Base-by-base conservation (phyloP, 2,888 invertebrate species). In the Diaphora mendica region DNA sequence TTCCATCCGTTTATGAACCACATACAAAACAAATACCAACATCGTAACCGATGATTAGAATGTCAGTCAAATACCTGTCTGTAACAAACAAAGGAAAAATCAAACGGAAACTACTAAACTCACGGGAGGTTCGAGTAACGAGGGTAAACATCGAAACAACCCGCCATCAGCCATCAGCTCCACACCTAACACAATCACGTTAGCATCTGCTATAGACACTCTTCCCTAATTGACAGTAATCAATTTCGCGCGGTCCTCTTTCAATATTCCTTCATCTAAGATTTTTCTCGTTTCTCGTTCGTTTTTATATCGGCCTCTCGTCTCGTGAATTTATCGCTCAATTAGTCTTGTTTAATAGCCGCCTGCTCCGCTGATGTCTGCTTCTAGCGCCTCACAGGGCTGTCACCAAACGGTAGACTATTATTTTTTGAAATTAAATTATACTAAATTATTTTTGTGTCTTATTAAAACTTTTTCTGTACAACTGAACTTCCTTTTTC, bases 291-390 rank as follows among this genome's bases (percentile, higher is more conserved):
- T 86, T 88, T 87, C 89, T 90, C 92, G 89, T 89, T 88, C 92
- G 92, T 94, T 94, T 94, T 94, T 94, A 93, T 92, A 91, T 92
- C 93, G 93, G 90, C 90, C 84, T 91, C 93, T 91, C 93, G 93
- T 92, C 94, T 93, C 91, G 90, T 92, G 94, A 94, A 96, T 96
- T 96, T 96, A 96, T 96, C 95, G 96, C 96, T 96, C 96, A 96
- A 96, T 96, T 96, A 96, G 96, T 96, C 96, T 96, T 96, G 95
- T 96, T 96, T 96, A 96, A 96, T 96, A 95, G 96, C 94, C 91
- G 95, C 95, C 95, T 93, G 95, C 94, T 93, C 93, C 91, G 93
- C 93, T 95, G 95, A 94, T 95, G 95, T 95, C 95, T 95, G 93
- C 94, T 93, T 92, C 94, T 92, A 92, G 92, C 91, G 91, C 88